phyloP scores from a whole-genome alignment of 2,888 invertebrate genomes.

The Vesta saturnalis region DNA sequence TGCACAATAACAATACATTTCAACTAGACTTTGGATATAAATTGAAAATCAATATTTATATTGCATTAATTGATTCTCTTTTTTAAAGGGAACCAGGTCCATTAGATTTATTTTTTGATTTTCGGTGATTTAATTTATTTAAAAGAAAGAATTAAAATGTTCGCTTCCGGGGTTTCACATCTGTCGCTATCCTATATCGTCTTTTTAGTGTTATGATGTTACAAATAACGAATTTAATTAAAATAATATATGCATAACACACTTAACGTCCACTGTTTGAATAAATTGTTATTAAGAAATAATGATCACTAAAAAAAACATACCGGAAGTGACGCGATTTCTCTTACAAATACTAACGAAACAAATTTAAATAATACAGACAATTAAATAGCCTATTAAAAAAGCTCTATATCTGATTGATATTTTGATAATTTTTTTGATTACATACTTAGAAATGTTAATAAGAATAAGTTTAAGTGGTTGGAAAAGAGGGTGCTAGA shows the following conservation, averaged over 20 bases:
- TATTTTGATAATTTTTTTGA: constrained; percentile 50
- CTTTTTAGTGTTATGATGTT: background rate
- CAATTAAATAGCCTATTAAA: constrained; percentile 59
- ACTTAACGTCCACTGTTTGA: constrained; percentile 17
- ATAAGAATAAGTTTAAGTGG: constrained; percentile 29
- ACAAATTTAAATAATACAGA: constrained; percentile 55
- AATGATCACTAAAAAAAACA: constrained; percentile 49
- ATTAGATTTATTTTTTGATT: no score
- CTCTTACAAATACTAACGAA: constrained; percentile 43
- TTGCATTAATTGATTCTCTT: no score
- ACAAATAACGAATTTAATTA: constrained; percentile 8
- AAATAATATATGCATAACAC: constrained; percentile 24
- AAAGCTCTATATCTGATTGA: constrained; percentile 52
- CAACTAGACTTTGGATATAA: no score
- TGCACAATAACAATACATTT: no score
- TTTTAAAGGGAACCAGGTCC: no score
- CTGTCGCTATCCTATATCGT: background rate
- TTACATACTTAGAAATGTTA: constrained; percentile 38
- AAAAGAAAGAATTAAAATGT: background rate
- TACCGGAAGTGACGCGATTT: constrained; percentile 56
- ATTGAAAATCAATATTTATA: no score
- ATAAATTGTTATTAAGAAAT: constrained; percentile 43
- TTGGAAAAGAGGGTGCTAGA: constrained; percentile 17
- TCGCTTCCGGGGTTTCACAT: background rate
- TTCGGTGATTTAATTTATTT: background rate